Evolutionary conservation across 30 jellyfish, hydroid and myxozoan species (phyloP), one percentile per base, ranked within the genome.

Genomic region (Turritopsis rubra): DNA sequence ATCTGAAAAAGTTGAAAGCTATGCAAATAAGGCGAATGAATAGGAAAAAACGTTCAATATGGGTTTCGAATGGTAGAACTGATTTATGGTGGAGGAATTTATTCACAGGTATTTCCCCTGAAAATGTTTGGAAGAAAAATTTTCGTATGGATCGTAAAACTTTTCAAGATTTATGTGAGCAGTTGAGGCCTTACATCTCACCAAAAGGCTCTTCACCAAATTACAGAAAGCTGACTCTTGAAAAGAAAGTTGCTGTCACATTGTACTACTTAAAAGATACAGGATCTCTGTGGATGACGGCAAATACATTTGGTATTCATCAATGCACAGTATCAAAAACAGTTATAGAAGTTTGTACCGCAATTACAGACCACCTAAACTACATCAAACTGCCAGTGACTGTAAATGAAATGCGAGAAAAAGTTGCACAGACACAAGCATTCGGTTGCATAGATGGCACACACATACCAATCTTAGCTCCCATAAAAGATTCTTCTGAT

Each of bases 391-490:
- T 68, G 9, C 77, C 77, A 7, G 17, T 3, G 28, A 68, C 7
- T 41, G 9, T 3, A 41, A 41, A 5, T 41, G 60, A 41, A 41
- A 41, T 41, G 60, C 60, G 60, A 73, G 71, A 52, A 8, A 23
- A 68, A 81, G 70, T 29, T 81, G 84, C 83, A 28, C 18, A 54
- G 73, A 23, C 83, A 17, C 88, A 81, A 81, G 85, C 83, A 18
- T 81, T 81, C 65, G 84, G 88, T 25, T 81, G 88, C 83, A 68
- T 81, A 18, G 88, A 81, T 81, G 88, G 88, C 52, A 81, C 88
- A 18, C 88, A 81, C 29, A 27, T 81, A 25, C 41, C 83, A 1
- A 81, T 81, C 22, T 13, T 18, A 24, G 7, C 53, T 30, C 85
- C 88, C 7, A 1, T 29, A n/a, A n/a, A 1, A 16, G 28, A 81